phyloP scores from a whole-genome alignment of 2,888 invertebrate species.

The Ypsolopha scabrella region DNA sequence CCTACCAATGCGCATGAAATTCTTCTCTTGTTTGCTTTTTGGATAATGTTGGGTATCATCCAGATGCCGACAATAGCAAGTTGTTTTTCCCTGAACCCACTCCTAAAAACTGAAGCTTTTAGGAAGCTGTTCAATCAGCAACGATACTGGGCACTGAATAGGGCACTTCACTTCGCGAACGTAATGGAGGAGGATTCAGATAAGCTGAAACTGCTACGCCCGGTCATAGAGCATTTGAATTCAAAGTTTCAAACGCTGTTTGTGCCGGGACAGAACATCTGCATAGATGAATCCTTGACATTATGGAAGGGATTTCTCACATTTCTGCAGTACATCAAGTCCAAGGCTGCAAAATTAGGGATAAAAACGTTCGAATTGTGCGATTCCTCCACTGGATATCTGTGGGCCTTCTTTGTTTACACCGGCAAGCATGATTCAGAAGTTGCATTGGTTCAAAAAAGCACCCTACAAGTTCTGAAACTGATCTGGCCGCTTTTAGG shows the following conservation, averaged over 20 bases:
- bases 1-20: background rate
- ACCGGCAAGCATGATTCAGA: background rate
- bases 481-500: background rate
- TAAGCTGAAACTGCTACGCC: background rate
- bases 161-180: background rate
- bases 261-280: background rate
- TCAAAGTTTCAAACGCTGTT: background rate
- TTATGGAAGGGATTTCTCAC: background rate
- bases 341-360: conserved; percentile 2
- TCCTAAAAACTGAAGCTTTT: background rate
- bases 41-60: conserved; percentile 4
- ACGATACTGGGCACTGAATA: background rate
- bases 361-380: conserved; percentile 5
- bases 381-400: conserved; percentile 2
- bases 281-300: conserved; percentile 2
- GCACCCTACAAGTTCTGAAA: background rate
- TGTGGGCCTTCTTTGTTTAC: conserved; percentile 4
- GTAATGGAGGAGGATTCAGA: background rate
- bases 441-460: too few species aligned
- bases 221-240: conserved; percentile 2
- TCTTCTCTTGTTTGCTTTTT: background rate
- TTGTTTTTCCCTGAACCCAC: background rate
- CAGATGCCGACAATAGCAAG: background rate
- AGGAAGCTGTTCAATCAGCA: background rate
- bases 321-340: conserved; percentile 1